These are phyloP conservation scores for Thalassoma bifasciatum DNA, from an alignment of 2,113 vertebrate species.

Conservation along the genomic window DNA sequence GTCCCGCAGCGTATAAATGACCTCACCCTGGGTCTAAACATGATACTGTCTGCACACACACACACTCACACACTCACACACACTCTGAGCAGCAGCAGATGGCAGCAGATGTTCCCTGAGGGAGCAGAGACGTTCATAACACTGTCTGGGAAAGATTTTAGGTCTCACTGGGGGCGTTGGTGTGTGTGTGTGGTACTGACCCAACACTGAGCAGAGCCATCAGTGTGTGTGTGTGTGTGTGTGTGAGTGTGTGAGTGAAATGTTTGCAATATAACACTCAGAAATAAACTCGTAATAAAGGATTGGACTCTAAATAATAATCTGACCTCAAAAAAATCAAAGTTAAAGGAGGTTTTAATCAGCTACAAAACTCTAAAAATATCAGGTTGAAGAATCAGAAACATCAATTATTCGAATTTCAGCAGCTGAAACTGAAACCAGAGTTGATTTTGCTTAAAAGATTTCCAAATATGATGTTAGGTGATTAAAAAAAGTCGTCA, in stretches of 20 bases:
- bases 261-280: not conserved
- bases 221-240: slow-evolving; percentile 9
- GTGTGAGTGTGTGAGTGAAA: slow-evolving; percentile 31
- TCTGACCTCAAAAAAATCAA: no score
- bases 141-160: slow-evolving; percentile 64
- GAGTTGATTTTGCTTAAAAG: no score
- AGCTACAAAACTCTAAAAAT: no score
- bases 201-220: slow-evolving; percentile 23
- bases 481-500: no score
- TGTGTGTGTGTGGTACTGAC: not conserved
- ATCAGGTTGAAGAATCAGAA: no score
- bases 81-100: slow-evolving; percentile 54
- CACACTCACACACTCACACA: slow-evolving; percentile 45
- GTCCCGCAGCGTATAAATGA: slow-evolving; percentile 37
- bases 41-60: slow-evolving; percentile 39
- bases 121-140: slow-evolving; percentile 52
- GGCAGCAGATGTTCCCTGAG: slow-evolving; percentile 71
- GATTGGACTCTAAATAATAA: no score
- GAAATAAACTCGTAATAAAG: not conserved
- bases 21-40: slow-evolving; percentile 60
- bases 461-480: no score
- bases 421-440: no score
- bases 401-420: no score
- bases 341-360: no score
- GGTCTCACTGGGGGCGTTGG: slow-evolving; percentile 34